Evolutionary conservation across 92 coral and sea anemone genomes (phyloP), one percentile per base, ranked within the genome.

Genomic region (Blastomussa wellsi): DNA sequence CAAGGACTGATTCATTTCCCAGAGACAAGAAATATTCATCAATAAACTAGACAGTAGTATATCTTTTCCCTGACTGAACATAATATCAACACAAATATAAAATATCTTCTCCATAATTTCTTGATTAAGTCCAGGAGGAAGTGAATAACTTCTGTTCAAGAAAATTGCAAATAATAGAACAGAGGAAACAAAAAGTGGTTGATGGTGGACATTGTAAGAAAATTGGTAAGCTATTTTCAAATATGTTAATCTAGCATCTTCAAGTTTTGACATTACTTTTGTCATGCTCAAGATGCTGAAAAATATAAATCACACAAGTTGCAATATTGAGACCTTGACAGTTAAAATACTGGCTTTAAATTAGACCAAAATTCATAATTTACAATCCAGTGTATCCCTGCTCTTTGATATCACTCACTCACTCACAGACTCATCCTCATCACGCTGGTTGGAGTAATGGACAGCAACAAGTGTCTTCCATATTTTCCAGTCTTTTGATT

Each of bases 111-210:
- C 72, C 20, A 14, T n/a, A n/a, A n/a, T n/a, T 17, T 59, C 22
- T 51, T 66, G 14, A 10, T 55, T 15, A 15, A 82, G 85, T 35
- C 9, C 26, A n/a, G 16, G 47, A 33, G 49, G 81, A 83, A 60
- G 66, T 59, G 53, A 82, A 48, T 4, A 38, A 75, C 60, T 83
- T 83, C 26, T 83, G 87, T 64, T 74, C 72, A 57, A 83, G 80
- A 42, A 83, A 83, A 57, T 36, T 75, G 44, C 12, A 83, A 83
- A 14, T 74, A 19, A 20, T 83, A 15, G 41, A 52, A 42, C 22
- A 5, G 59, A 31, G 28, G n/a, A 75, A 13, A 59, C 52, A 29
- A 7, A 24, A 42, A 10, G 29, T 6, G n/a, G 39, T 37, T 35
- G 55, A 22, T 4, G 22, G n/a, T 16, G 26, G 19, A 55, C 44